Base-by-base conservation (phyloP, 1,140 invertebrate species). In the Lanistes nyassanus region DNA sequence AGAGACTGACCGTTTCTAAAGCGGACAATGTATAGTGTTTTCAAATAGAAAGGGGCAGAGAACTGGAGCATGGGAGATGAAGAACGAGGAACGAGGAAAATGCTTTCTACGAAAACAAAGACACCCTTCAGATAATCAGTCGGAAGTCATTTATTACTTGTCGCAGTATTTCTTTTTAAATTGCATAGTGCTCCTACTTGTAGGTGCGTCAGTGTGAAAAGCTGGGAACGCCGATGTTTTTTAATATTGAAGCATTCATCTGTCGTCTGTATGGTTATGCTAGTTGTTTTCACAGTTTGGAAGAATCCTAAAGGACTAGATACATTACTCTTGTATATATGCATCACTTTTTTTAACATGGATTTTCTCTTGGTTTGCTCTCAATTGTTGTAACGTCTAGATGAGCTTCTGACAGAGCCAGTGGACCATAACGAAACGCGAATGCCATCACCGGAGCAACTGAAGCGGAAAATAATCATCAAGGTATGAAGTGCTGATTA, bases 391-490 rank as follows among this genome's bases (percentile, higher is more conserved):
- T 31, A 39, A 58, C 31, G 72, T 80, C 31, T 66, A 89, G 95
- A 97, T 55, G 92, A 94, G 90, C 88, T 98, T 9, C 81, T 98
- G 3, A 91, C 92, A 0, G 92, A 94, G 80, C 93, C 94, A 0
- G 88, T 94, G 37, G 95, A 97, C 79, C 94, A 94, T 80, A 94
- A 94, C 85, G 96, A 97, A 88, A 92, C 89, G 7, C 86, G 90
- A 77, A 89, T 99, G 70, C 98, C 98, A 1, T 98, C 97, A 0
- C 98, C 98, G 0, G 90, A 94, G 79, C 92, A 94, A 77, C 83
- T 93, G 13, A 91, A 82, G 72, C 79, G 83, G 66, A 90, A 90
- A 79, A 86, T 90, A 47, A 88, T 90, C 62, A 76, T 90, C 53
- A 90, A 90, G 81, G 85, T 86, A 78, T 34, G 37, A 13, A 6